phyloP scores from a whole-genome alignment of 2,113 vertebrate species.

The Brienomyrus brachyistius region DNA sequence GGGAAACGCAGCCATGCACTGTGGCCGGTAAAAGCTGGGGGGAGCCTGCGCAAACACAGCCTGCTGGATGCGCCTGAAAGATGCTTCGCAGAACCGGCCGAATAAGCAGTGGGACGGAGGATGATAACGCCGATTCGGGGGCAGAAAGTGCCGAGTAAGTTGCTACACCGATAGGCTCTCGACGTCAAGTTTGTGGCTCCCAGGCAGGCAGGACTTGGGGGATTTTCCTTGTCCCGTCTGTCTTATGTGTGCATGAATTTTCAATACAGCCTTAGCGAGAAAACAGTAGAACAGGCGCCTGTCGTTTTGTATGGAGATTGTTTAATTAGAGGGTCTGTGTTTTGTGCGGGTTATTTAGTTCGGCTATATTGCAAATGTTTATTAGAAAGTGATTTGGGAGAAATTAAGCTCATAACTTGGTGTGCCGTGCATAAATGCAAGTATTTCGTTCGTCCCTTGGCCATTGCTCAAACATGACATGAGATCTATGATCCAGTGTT shows the following conservation, averaged over 20 bases:
- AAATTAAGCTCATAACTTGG: background rate
- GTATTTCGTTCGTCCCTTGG: background rate
- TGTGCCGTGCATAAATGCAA: background rate
- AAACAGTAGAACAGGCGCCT: background rate
- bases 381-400: background rate
- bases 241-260: background rate
- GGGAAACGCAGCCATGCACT: background rate
- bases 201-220: conserved; percentile 24
- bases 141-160: conserved; percentile 62
- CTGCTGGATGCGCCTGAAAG: background rate
- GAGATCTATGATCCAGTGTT: background rate
- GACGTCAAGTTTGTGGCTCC: conserved; percentile 22
- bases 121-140: conserved; percentile 52
- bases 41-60: background rate
- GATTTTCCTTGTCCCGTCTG: background rate
- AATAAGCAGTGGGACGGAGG: conserved; percentile 24
- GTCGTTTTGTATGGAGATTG: background rate
- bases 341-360: background rate
- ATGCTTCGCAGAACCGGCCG: conserved; percentile 41
- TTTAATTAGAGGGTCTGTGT: background rate
- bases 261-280: background rate
- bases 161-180: background rate
- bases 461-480: background rate
- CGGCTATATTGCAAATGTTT: background rate
- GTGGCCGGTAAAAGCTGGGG: background rate